phyloP scores from a whole-genome alignment of 1,140 invertebrate species.

The Zophobas morio region DNA sequence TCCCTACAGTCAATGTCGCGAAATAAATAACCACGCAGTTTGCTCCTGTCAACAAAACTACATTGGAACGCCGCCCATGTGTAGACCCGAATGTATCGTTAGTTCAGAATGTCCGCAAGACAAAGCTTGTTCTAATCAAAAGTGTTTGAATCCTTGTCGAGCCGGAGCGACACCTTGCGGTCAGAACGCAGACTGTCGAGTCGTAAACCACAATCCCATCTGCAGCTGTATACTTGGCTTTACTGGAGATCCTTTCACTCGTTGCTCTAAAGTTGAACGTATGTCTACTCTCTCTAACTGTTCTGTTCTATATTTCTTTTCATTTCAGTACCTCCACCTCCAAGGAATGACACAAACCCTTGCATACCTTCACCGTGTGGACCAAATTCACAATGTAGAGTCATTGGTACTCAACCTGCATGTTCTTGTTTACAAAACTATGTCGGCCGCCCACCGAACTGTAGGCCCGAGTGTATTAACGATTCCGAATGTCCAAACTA shows the following conservation, averaged over 20 bases:
- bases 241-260: slow-evolving; percentile 84
- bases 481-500: slow-evolving; percentile 82
- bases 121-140: slow-evolving; percentile 86
- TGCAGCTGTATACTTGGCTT: slow-evolving; percentile 82
- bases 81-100: slow-evolving; percentile 86
- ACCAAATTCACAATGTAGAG: slow-evolving; percentile 82
- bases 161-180: slow-evolving; percentile 78
- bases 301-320: slow-evolving; percentile 51
- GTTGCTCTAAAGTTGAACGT: slow-evolving; percentile 76
- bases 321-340: slow-evolving; percentile 64
- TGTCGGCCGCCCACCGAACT: slow-evolving; percentile 84
- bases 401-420: slow-evolving; percentile 78
- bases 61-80: slow-evolving; percentile 83
- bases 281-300: slow-evolving; percentile 63
- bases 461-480: slow-evolving; percentile 83
- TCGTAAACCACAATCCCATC: slow-evolving; percentile 88
- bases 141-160: slow-evolving; percentile 86
- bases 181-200: slow-evolving; percentile 84
- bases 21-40: slow-evolving; percentile 82
- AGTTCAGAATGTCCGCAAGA: slow-evolving; percentile 88
- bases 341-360: slow-evolving; percentile 70
- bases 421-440: slow-evolving; percentile 83
- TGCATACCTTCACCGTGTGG: slow-evolving; percentile 85
- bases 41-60: slow-evolving; percentile 85
- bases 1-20: slow-evolving; percentile 84